These are phyloP conservation scores for Drosophila hamatofila DNA, from an alignment of 2,888 invertebrate genomes.

Conservation along the genomic window DNA sequence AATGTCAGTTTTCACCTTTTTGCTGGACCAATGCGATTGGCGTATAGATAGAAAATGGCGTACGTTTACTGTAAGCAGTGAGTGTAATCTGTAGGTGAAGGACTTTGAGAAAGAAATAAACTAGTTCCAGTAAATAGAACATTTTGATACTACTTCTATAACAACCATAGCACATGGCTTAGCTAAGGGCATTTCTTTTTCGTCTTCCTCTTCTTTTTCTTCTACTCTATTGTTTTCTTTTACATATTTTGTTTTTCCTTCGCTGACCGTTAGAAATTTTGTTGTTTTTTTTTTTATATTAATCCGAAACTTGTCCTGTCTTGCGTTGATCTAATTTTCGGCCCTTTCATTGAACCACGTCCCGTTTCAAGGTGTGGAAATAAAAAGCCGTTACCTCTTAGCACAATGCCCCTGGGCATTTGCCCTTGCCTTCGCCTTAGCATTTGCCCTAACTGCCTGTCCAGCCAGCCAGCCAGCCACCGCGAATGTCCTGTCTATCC, in stretches of 20 bases:
- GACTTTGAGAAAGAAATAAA: not conserved
- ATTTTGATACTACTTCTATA: not conserved
- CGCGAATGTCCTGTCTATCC: slow-evolving; percentile 42
- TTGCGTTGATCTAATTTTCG: slow-evolving; percentile 66
- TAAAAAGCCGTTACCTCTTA: slow-evolving; percentile 53
- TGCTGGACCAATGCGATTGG: slow-evolving; percentile 53
- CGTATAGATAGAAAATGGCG: slow-evolving; percentile 30
- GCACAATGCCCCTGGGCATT: slow-evolving; percentile 48
- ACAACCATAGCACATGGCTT: not conserved
- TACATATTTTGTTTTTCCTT: not conserved
- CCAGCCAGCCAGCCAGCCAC: slow-evolving; percentile 17
- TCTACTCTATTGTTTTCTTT: not conserved
- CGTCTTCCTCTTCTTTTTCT: not conserved
- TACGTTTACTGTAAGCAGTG: not conserved
- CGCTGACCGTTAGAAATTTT: slow-evolving; percentile 50
- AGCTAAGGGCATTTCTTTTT: not conserved
- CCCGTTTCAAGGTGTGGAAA: slow-evolving; percentile 42
- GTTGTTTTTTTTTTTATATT: slow-evolving; percentile 23
- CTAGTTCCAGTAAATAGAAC: not conserved
- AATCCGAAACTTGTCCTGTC: slow-evolving; percentile 68
- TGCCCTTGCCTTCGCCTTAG: slow-evolving; percentile 23
- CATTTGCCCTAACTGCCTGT: slow-evolving; percentile 17
- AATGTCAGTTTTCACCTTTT: slow-evolving; percentile 57
- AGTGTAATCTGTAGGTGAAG: not conserved
- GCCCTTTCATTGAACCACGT: slow-evolving; percentile 54